These are phyloP conservation scores for Phalloptychus januarius DNA, from an alignment of 2,797 vertebrate species.

Conservation along the genomic window DNA sequence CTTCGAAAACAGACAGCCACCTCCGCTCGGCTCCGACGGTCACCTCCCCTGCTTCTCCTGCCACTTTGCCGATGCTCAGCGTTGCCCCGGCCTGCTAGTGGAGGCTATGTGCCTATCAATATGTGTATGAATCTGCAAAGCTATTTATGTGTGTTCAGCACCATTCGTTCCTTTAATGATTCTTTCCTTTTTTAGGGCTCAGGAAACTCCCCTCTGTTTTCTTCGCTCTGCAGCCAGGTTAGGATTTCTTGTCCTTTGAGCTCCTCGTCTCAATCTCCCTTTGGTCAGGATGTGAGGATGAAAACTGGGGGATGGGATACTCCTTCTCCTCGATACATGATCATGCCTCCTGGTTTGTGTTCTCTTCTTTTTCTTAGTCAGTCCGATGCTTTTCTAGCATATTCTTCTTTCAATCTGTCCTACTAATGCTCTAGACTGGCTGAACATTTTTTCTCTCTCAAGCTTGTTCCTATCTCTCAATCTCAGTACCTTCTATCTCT, in stretches of 20 bases:
- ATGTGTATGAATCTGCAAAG: slow-evolving; percentile 33
- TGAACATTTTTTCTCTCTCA: neutral
- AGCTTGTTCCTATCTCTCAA: slow-evolving; percentile 4
- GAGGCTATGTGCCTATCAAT: slow-evolving; percentile 57
- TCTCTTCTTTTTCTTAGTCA: slow-evolving; percentile 29
- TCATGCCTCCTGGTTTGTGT: slow-evolving; percentile 36
- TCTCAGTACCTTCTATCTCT: slow-evolving; percentile 15
- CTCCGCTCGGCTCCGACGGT: slow-evolving; percentile 41
- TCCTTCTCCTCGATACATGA: slow-evolving; percentile 46
- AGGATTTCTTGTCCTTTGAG: slow-evolving; percentile 4
- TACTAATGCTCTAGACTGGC: slow-evolving; percentile 27
- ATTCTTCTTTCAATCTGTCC: slow-evolving; percentile 35
- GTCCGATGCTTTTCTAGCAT: slow-evolving; percentile 25
- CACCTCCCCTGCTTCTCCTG: slow-evolving; percentile 69
- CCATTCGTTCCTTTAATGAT: slow-evolving; percentile 27
- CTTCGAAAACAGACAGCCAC: slow-evolving; percentile 39
- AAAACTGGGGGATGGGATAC: slow-evolving; percentile 29
- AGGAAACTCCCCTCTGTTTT: slow-evolving; percentile 40
- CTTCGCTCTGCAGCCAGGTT: slow-evolving; percentile 15
- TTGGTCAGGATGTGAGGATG: slow-evolving; percentile 58
- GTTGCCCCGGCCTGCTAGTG: slow-evolving; percentile 56
- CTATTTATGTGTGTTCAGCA: slow-evolving; percentile 27
- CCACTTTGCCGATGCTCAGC: slow-evolving; percentile 66
- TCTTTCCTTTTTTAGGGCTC: slow-evolving; percentile 34
- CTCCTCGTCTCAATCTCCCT: slow-evolving; percentile 18